These are phyloP conservation scores for Columba guinea DNA, from an alignment of 2,797 vertebrate species.

Conservation along the genomic window DNA sequence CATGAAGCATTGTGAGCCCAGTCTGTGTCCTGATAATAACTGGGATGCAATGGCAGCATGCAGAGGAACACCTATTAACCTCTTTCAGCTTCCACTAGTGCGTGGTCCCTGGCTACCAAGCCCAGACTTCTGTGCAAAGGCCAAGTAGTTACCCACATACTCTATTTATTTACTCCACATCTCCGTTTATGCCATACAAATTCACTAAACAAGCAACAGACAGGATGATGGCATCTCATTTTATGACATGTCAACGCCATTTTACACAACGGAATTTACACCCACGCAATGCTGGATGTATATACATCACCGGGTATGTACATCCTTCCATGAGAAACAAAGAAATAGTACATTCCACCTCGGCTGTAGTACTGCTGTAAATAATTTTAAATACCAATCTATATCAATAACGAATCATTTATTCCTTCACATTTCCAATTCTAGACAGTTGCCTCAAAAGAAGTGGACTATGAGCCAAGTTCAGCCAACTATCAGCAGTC, in stretches of 20 bases:
- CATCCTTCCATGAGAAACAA: not conserved
- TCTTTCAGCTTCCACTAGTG: not conserved
- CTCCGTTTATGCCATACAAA: fast-evolving
- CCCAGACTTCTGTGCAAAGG: not conserved
- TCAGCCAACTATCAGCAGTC: not conserved
- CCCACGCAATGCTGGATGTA: fast-evolving
- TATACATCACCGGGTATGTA: fast-evolving
- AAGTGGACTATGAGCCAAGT: not conserved
- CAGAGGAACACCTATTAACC: not conserved
- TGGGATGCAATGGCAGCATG: not conserved
- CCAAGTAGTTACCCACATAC: not conserved
- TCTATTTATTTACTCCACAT: fast-evolving
- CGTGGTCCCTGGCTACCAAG: not conserved
- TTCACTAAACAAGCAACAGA: not conserved
- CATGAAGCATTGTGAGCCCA: fast-evolving
- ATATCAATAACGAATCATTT: not conserved
- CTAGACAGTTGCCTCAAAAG: not conserved
- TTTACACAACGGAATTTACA: not conserved
- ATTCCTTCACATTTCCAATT: not conserved
- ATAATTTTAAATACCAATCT: not conserved
- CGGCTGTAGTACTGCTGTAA: not conserved
- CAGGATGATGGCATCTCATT: not conserved
- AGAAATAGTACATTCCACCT: not conserved
- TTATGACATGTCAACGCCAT: not conserved
- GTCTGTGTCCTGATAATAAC: fast-evolving